Conservation (phyloP, 2,888 invertebrate species). For the Pseudococcus longispinus region DNA sequence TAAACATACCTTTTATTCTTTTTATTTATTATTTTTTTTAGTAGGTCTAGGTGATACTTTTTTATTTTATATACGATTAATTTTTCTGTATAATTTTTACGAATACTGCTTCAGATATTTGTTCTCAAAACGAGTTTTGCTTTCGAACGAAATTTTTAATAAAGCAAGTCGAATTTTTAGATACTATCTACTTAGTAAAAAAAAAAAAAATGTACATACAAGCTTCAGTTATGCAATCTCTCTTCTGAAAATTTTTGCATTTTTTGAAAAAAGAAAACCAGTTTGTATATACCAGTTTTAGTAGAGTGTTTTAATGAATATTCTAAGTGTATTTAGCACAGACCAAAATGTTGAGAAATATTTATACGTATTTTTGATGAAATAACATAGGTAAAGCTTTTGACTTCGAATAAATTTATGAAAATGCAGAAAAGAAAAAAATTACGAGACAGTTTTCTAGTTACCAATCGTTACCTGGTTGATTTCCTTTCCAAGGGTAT, state of each 20-base stretch:
- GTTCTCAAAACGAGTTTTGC: not conserved
- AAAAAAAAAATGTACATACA: not conserved
- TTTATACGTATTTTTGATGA: not conserved
- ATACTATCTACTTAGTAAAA: no score
- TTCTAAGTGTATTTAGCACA: not conserved
- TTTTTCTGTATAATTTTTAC: conserved; percentile 27
- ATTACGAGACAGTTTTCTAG: not conserved
- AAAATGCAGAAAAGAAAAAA: not conserved
- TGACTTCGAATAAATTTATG: not conserved
- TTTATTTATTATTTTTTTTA: not conserved
- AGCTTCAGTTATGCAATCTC: not conserved
- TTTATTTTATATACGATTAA: conserved; percentile 40
- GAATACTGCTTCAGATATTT: not conserved
- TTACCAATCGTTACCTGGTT: conserved; percentile 28
- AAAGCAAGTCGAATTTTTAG: not conserved
- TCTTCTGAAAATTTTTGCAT: not conserved
- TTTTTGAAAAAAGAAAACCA: not conserved
- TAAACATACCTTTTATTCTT: not conserved
- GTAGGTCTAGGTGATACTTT: conserved; percentile 35
- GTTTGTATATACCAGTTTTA: not conserved
- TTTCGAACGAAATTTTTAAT: not conserved
- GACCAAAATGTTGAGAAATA: not conserved
- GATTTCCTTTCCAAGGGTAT: not conserved
- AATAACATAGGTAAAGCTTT: not conserved
- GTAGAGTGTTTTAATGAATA: not conserved